A percentile compares a stretch with the other conserved stretches of the same genome.
Evolutionary conservation across 2,888 invertebrate genomes (phyloP).

Genomic region (Dugesia japonica): DNA sequence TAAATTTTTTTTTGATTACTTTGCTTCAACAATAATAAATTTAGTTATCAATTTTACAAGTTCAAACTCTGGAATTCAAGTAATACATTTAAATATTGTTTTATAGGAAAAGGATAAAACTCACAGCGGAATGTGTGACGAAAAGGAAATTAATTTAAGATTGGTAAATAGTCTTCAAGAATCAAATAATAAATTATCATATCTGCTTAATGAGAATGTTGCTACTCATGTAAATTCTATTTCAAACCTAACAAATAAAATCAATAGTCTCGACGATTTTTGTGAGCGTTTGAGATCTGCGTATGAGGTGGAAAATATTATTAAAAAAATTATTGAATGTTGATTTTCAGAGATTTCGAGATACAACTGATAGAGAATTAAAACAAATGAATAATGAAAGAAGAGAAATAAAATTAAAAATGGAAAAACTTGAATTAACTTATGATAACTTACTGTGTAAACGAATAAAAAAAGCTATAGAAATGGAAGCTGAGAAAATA

Average conservation of each 20-base stretch:
- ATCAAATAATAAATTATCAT: background rate
- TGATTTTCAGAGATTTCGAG: background rate
- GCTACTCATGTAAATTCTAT: background rate
- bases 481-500: background rate
- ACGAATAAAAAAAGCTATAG: background rate
- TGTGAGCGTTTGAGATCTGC: background rate
- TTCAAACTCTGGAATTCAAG: no score
- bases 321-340: background rate
- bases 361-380: background rate
- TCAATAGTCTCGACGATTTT: background rate
- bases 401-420: constrained; percentile 1
- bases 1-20: no score
- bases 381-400: background rate
- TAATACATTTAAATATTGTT: no score
- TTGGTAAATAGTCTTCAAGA: background rate
- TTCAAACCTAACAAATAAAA: background rate
- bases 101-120: background rate
- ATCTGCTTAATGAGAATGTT: background rate
- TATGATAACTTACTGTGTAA: constrained; percentile 15
- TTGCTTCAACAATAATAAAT: no score
- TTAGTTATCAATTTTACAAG: no score
- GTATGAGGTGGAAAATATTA: background rate
- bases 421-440: background rate
- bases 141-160: background rate
- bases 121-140: background rate